Base-by-base conservation (phyloP, 2,113 vertebrate genomes). In the Oreotrochilus melanogaster region DNA sequence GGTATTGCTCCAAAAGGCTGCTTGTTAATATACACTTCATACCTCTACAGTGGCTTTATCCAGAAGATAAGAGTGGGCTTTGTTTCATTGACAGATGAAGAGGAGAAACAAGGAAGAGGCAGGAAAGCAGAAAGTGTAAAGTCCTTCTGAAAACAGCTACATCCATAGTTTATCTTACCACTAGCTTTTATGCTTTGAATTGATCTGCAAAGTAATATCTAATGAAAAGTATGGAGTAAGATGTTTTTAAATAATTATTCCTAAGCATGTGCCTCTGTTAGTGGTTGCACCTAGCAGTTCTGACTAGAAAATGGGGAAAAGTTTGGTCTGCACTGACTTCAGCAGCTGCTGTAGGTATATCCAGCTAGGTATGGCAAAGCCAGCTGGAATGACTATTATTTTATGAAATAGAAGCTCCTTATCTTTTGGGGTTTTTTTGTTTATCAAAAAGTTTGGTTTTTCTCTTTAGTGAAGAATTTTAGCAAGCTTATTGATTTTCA, bases 381-480 rank as follows among this genome's bases (percentile, higher is more conserved):
- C 30, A 70, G n/a, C 57, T 92, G 51, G 15, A 85, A 72, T 62
- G 89, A 43, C 73, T 85, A 8, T 24, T 13, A 50, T 25, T 50
- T 50, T 50, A 14, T 12, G 24, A 25, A 50, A 50, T 50, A 92
- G 48, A 17, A 88, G 54, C 18, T 24, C 24, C 95, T 88, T 81
- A 39, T 94, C 76, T 94, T 93, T 94, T 4, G 3, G 3, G 2
- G 73, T 66, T 76, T 66, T 73, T 33, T 64, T 91, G 48, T 50
- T 85, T 92, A 76, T 43, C 42, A 47, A 60, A 83, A 92, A 5
- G 14, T 73, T 93, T 93, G 37, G 48, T 75, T 92, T 92, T 92
- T 57, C 31, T 70, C 78, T 89, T 64, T 47, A 28, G 45, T 54
- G 30, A 73, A n/a, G 89, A 92, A 89, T 88, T 96, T 95, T 86